A percentile compares a stretch with the other conserved stretches of the same genome.
Conservation (phyloP, 2,113 vertebrate species). For the Ammodytes marinus region DNA sequence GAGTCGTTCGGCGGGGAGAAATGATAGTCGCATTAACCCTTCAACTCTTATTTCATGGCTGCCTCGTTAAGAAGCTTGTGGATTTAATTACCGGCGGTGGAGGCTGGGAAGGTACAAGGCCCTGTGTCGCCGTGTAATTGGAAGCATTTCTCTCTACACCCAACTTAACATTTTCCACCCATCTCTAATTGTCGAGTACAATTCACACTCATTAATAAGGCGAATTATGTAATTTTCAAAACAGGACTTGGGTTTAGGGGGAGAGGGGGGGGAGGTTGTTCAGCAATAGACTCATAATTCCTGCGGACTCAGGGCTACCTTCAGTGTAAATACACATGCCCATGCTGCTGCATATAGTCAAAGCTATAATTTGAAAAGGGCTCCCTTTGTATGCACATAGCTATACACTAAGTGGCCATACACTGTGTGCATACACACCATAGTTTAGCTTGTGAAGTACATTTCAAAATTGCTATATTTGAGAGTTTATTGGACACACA, state of each 20-base stretch:
- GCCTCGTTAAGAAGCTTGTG: slow-evolving; percentile 80
- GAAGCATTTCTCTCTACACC: slow-evolving; percentile 76
- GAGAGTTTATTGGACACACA: not conserved
- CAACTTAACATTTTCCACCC: slow-evolving; percentile 80
- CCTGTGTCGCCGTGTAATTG: slow-evolving; percentile 78
- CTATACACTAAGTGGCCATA: slow-evolving; percentile 24
- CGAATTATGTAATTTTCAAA: slow-evolving; percentile 79
- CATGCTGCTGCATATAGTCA: slow-evolving; percentile 38
- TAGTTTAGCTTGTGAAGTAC: slow-evolving; percentile 34
- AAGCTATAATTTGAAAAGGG: slow-evolving; percentile 70
- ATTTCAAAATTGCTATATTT: slow-evolving; percentile 37
- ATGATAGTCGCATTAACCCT: slow-evolving; percentile 82
- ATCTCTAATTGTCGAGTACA: slow-evolving; percentile 79
- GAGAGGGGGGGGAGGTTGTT: slow-evolving; percentile 12
- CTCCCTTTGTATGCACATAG: slow-evolving; percentile 41
- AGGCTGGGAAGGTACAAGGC: slow-evolving; percentile 78
- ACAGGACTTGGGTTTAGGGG: slow-evolving; percentile 64
- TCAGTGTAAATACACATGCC: slow-evolving; percentile 31
- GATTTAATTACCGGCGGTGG: slow-evolving; percentile 79
- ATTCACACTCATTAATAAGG: slow-evolving; percentile 77
- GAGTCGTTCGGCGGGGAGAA: slow-evolving; percentile 76
- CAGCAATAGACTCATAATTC: slow-evolving; percentile 50
- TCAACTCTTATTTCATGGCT: slow-evolving; percentile 81
- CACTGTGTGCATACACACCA: slow-evolving; percentile 8
- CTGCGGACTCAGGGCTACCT: slow-evolving; percentile 42